Conservation (phyloP, 2,888 invertebrate species). For the Rhamphomyia laevipes region DNA sequence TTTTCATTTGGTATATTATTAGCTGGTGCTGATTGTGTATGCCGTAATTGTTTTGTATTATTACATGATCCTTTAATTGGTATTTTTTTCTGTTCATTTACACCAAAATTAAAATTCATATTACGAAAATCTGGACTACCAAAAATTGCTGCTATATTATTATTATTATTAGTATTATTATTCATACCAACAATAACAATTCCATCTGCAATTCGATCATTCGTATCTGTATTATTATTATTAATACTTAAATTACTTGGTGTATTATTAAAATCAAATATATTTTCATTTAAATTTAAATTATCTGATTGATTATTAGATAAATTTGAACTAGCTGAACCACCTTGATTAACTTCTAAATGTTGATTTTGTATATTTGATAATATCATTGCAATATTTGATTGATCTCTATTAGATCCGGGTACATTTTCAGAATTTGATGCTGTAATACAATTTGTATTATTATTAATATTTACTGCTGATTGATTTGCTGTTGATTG, state of each 20-base stretch:
- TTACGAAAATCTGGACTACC: conserved; percentile 21
- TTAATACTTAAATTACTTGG: conserved; percentile 6
- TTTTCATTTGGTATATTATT: conserved; percentile 1
- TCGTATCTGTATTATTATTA: conserved; percentile 1
- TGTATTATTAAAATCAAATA: conserved; percentile 5
- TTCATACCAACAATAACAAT: background rate
- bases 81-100: conserved; percentile 31
- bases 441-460: background rate
- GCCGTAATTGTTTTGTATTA: conserved; percentile 11
- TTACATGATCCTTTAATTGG: conserved; percentile 23
- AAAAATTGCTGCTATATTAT: conserved; percentile 9
- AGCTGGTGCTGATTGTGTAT: conserved; percentile 14
- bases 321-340: background rate
- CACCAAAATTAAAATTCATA: conserved; percentile 31
- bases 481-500: conserved; percentile 20
- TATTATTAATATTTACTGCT: conserved; percentile 14
- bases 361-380: background rate
- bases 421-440: background rate
- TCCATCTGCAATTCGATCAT: background rate
- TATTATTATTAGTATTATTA: conserved; percentile 3
- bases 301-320: background rate
- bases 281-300: conserved; percentile 4
- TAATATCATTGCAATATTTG: background rate
- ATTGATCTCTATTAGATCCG: background rate
- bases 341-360: background rate